Base-by-base conservation (phyloP, 2,888 invertebrate species). In the Clistopyga incitator region DNA sequence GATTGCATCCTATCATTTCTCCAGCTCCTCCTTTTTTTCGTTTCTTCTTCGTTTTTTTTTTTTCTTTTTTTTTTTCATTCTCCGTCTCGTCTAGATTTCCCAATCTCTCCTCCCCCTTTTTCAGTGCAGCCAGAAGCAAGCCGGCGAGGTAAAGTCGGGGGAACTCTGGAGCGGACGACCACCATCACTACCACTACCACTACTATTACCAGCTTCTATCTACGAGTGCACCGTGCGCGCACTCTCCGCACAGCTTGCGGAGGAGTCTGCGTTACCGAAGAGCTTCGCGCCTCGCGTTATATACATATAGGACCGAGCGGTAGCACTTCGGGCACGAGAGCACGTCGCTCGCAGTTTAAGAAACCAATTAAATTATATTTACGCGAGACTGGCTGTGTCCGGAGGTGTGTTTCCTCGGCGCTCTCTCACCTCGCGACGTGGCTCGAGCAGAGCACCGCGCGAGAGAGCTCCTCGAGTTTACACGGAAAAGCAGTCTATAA, bases 281-380 rank as follows among this genome's bases (percentile, higher is more conserved):
- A n/a, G 54, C 45, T 45, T 42, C 59, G 52, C 25, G n/a, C 18
- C 42, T 29, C 18, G 45, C 11, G 11, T 45, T 45, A n/a, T 54
- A 13, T 47, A 54, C 13, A 54, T 23, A 76, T 61, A 23, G 29
- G 3, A 18, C 45, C 38, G 47, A 45, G 11, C 45, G 29, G 67
- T 78, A 78, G 47, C 54, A 20, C 54, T 50, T 59, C 45, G 61
- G 15, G 42, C 50, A 54, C 47, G 70, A 76, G 25, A 42, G 78
- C 78, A 78, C 85, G 83, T 85, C 85, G 78, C 78, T 82, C 77
- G 59, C 86, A 84, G 83, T 87, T 87, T 84, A 85, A 86, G 83
- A 85, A 87, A 88, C 86, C 88, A 88, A 88, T 88, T 88, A 88
- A 88, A 89, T 89, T 87, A 87, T 87, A 88, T 88, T 89, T 88